Evolutionary conservation across 2,888 invertebrate species (phyloP).

Genomic region (Latrodectus hesperus): DNA sequence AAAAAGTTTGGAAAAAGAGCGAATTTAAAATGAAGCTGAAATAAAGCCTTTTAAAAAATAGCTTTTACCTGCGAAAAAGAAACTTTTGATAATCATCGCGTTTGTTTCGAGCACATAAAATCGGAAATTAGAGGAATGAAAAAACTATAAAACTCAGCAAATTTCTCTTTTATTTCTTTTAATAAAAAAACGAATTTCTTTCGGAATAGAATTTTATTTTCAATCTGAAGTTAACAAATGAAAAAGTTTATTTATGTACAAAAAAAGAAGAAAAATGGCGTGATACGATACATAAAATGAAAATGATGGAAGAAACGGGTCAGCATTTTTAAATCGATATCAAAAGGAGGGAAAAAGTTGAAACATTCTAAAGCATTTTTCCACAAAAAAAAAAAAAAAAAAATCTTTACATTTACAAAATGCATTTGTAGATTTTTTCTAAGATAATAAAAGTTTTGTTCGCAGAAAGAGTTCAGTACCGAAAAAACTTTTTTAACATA

Average conservation of each 20-base stretch:
- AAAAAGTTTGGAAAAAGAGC: not conserved
- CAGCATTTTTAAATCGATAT: conserved; percentile 18
- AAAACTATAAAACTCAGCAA: not conserved
- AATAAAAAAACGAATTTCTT: not conserved
- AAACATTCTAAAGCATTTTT: not conserved
- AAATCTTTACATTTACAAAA: not conserved
- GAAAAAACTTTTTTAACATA: not conserved
- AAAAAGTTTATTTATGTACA: not conserved
- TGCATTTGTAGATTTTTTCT: not conserved
- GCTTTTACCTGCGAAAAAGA: too few species aligned
- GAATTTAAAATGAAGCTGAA: too few species aligned
- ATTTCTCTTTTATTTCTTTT: conserved; percentile 12
- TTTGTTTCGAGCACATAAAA: not conserved
- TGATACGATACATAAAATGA: conserved; percentile 29
- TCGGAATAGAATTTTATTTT: conserved; percentile 11
- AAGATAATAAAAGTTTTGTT: conserved; percentile 1
- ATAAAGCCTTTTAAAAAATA: too few species aligned
- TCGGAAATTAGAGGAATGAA: not conserved
- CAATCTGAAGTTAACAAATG: conserved; percentile 23
- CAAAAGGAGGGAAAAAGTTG: not conserved
- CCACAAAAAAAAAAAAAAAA: not conserved
- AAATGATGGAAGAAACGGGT: conserved; percentile 14
- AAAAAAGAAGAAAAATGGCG: conserved; percentile 24
- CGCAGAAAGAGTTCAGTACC: not conserved
- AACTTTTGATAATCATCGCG: too few species aligned